phyloP scores from a whole-genome alignment of 2,888 invertebrate genomes.

The Beris chalybata region DNA sequence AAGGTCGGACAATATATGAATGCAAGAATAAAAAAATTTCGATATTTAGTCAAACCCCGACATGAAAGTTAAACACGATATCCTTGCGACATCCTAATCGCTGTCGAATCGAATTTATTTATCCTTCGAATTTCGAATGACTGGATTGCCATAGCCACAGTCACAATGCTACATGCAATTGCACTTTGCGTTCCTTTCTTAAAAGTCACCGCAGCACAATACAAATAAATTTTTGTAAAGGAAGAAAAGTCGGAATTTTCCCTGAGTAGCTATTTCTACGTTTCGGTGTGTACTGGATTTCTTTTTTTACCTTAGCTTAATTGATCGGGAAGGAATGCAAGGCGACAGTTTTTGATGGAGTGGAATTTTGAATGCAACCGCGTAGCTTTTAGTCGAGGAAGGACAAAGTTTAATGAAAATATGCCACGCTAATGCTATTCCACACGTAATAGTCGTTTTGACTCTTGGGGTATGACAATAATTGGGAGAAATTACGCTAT shows the following conservation, averaged over 20 bases:
- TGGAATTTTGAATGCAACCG: slow-evolving; percentile 11
- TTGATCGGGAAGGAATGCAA: slow-evolving; percentile 18
- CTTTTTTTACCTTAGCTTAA: neutral
- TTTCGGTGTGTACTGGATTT: neutral
- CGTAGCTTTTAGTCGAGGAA: neutral
- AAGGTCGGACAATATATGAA: too few species aligned
- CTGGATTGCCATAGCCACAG: slow-evolving; percentile 23
- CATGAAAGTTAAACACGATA: too few species aligned
- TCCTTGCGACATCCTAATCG: too few species aligned
- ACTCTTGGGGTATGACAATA: too few species aligned
- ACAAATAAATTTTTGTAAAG: slow-evolving; percentile 1
- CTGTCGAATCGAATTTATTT: neutral
- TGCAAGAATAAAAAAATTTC: too few species aligned
- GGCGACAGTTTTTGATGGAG: slow-evolving; percentile 6
- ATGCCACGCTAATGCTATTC: slow-evolving; percentile 13
- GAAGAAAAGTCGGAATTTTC: slow-evolving; percentile 7
- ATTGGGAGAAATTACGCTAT: too few species aligned
- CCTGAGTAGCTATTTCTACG: neutral
- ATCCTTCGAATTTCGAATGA: slow-evolving; percentile 22
- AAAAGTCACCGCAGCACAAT: slow-evolving; percentile 3
- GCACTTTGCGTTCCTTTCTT: slow-evolving; percentile 20
- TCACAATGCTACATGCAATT: slow-evolving; percentile 28
- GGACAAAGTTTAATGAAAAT: slow-evolving; percentile 22
- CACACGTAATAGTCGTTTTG: neutral
- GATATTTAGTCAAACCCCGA: too few species aligned